Base-by-base conservation (phyloP, 92 coral and sea anemone genomes). In the Zoanthus sansibaricus region DNA sequence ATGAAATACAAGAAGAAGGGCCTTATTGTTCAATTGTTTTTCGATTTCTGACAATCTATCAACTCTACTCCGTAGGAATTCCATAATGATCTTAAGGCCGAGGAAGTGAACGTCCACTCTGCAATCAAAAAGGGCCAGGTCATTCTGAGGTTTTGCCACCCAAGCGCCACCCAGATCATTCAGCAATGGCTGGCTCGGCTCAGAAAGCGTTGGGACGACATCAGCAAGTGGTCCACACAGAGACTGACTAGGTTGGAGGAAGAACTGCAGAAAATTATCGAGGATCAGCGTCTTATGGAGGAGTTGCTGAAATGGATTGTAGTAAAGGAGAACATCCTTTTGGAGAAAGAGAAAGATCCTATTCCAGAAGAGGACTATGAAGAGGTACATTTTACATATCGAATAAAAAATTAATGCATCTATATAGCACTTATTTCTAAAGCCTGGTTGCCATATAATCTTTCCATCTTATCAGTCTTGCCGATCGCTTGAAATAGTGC, bases 121-220 rank as follows among this genome's bases (percentile, higher is more conserved):
- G 97, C 98, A 44, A 89, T 95, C 82, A 97, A 93, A 89, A 97
- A 97, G 86, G 99, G 99, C n/a, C 98, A 97, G 70, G 96, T 97
- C 74, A 97, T 97, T 16, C 93, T 96, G 20, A 94, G 99, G 71
- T 97, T 97, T 93, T 97, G 99, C 75, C 99, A 97, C 71, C 99
- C 99, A 56, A 95, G 98, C 71, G 99, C 98, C 3, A 91, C 95
- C 46, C 98, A 93, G 83, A 97, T 96, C 79, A 93, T 97, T 75
- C 99, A 97, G 73, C 98, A 95, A 59, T 93, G 96, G 93, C 92
- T 95, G 17, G 95, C 97, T 21, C 86, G 98, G 58, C 93, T 97
- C 69, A 95, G 95, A 91, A 97, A 97, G 83, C 92, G 99, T 45
- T 97, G 98, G 99, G 97, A 93, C 13, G 99, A 97, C 86, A 91